These are phyloP conservation scores for Clitarchus hookeri DNA, from an alignment of 2,888 invertebrate species.

Conservation along the genomic window DNA sequence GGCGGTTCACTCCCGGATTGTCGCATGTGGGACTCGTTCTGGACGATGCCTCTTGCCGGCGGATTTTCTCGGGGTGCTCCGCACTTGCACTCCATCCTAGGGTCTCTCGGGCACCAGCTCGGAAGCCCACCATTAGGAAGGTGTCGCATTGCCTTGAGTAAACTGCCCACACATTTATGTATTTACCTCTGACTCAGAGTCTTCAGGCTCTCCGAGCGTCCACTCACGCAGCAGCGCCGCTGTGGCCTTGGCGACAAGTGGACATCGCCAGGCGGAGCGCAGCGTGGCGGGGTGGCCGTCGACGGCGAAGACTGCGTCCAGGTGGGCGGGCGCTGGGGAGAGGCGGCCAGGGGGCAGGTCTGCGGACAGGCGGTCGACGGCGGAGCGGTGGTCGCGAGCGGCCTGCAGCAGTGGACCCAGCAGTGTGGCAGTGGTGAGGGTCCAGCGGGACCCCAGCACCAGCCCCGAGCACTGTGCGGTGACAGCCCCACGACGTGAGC, in stretches of 20 bases:
- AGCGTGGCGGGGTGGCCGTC: not conserved
- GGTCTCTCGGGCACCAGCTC: no score
- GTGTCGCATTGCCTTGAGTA: no score
- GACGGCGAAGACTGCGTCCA: not conserved
- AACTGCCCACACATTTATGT: no score
- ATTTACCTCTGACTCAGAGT: not conserved
- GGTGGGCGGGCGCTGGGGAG: conserved; percentile 25
- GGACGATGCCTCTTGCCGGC: no score
- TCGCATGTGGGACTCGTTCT: no score
- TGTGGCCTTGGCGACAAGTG: conserved; percentile 58
- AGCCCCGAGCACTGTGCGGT: conserved; percentile 31
- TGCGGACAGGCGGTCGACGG: conserved; percentile 57
- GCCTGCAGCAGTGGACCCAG: conserved; percentile 34
- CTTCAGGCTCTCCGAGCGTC: conserved; percentile 56
- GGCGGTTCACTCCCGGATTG: no score
- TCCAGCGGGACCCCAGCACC: conserved; percentile 47
- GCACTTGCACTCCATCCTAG: no score
- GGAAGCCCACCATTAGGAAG: no score
- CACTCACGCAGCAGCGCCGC: conserved; percentile 59
- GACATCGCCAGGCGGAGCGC: conserved; percentile 61
- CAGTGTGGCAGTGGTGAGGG: conserved; percentile 32
- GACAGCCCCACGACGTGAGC: not conserved
- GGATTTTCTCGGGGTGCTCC: no score
- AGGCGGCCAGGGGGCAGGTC: conserved; percentile 47
- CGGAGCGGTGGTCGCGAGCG: conserved; percentile 39